Base-by-base conservation (phyloP, 2,797 vertebrate genomes). In the Euphonia xanthogaster region DNA sequence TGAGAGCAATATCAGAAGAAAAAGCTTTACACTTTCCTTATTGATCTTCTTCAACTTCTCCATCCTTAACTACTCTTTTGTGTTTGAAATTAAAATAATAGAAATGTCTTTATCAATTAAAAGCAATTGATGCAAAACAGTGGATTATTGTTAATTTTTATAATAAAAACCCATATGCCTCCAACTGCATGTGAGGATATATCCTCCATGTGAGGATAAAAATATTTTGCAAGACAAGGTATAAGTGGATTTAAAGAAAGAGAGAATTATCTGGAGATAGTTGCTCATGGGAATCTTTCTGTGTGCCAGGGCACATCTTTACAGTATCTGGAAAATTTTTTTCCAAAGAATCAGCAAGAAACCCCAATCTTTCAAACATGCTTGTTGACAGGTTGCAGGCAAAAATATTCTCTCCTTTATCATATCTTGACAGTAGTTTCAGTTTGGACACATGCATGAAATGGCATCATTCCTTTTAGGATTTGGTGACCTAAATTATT, bases 1-100 rank as follows among this genome's bases (percentile, higher is more conserved):
- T 4, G 2, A 58, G 23, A 60, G 6, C 11, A 62, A 3, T 33
- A 76, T 72, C n/a, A 77, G 51, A 72, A 76, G 58, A 63, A 75
- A 88, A 35, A 90, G 8, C 11, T 35, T 76, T 57, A 58, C 8
- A 22, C 5, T 81, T 84, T 74, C 48, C 12, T 22, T 47, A 37
- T 14, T 55, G 3, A 18, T 44, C 37, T 94, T 88, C 40, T 61
- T 74, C 3, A 18, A 28, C 15, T 71, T 80, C 71, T 40, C n/a
- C 12, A 63, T 33, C 44, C 25, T 80, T 86, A 70, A 50, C n/a
- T 42, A 65, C 21, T 45, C 14, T n/a, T 82, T 31, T 33, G 10
- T 63, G n/a, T 37, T 86, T 94, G 47, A 80, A 88, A 86, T 62
- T 30, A 76, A 85, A 90, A 63, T 31, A 79, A 55, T 62, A 39